Evolutionary conservation across 2,113 vertebrate species (phyloP).

Genomic region (Anolis sagrei): DNA sequence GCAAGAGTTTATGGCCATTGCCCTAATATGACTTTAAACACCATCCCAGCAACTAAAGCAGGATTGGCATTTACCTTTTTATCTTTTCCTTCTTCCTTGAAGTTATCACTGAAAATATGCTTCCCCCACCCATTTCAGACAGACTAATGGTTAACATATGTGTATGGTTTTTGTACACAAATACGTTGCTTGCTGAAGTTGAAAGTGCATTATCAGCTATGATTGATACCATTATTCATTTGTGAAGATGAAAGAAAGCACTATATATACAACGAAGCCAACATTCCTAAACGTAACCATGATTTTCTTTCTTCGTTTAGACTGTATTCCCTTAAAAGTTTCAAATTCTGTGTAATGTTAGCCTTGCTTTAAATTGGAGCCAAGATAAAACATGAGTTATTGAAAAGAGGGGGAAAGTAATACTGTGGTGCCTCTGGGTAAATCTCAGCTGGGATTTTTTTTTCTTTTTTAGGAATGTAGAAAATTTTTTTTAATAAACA

Average conservation of each 20-base stretch:
- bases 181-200: slow-evolving; percentile 47
- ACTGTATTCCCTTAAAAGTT: neutral
- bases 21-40: neutral
- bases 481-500: too few relatives aligned
- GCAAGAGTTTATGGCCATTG: neutral
- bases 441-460: neutral
- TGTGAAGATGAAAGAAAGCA: neutral
- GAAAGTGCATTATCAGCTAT: slow-evolving; percentile 1
- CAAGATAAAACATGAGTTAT: neutral
- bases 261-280: neutral
- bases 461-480: neutral
- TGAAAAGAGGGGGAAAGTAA: neutral
- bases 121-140: slow-evolving; percentile 45
- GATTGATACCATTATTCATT: neutral
- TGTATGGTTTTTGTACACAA: slow-evolving; percentile 52
- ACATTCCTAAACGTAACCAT: neutral
- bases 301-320: neutral
- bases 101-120: slow-evolving; percentile 42
- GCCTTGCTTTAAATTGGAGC: neutral
- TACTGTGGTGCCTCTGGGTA: neutral
- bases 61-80: neutral
- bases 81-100: slow-evolving; percentile 34
- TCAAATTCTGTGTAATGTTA: neutral
- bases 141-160: slow-evolving; percentile 63
- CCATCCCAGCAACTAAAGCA: neutral